phyloP scores from a whole-genome alignment of 2,888 invertebrate genomes.

The Lottia scabra region DNA sequence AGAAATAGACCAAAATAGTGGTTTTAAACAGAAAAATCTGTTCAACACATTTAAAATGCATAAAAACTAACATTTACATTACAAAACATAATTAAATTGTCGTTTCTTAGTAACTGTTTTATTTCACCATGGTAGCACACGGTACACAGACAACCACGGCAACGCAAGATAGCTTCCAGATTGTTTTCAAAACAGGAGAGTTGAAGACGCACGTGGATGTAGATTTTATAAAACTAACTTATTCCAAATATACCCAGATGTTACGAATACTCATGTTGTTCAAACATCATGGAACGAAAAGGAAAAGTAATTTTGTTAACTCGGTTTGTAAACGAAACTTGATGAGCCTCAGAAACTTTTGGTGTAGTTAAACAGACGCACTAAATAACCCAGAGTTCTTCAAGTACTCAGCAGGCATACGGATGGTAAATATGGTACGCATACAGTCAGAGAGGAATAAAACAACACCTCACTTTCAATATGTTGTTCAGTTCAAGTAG shows the following conservation, averaged over 20 bases:
- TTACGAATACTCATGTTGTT: constrained; percentile 27
- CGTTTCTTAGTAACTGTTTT: neutral
- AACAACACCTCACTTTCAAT: neutral
- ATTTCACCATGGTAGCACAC: neutral
- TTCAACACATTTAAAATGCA: neutral
- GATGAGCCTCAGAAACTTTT: neutral
- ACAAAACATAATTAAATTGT: neutral
- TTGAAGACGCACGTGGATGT: neutral
- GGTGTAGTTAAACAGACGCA: constrained; percentile 4
- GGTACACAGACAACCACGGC: neutral
- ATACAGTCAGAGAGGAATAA: neutral
- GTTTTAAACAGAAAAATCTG: neutral
- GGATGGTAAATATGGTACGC: neutral
- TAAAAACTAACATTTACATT: constrained; percentile 4
- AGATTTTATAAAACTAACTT: neutral
- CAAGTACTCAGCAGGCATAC: neutral
- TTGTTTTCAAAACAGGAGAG: neutral
- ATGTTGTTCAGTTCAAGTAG: constrained; percentile 4
- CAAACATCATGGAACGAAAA: constrained; percentile 27
- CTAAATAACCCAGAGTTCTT: neutral
- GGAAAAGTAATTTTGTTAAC: constrained; percentile 34
- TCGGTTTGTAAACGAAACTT: constrained; percentile 16
- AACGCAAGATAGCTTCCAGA: neutral
- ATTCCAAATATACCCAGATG: constrained; percentile 20
- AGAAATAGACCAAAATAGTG: no score